Evolutionary conservation across 2,888 invertebrate genomes (phyloP).

Genomic region (Eretmocerus hayati): DNA sequence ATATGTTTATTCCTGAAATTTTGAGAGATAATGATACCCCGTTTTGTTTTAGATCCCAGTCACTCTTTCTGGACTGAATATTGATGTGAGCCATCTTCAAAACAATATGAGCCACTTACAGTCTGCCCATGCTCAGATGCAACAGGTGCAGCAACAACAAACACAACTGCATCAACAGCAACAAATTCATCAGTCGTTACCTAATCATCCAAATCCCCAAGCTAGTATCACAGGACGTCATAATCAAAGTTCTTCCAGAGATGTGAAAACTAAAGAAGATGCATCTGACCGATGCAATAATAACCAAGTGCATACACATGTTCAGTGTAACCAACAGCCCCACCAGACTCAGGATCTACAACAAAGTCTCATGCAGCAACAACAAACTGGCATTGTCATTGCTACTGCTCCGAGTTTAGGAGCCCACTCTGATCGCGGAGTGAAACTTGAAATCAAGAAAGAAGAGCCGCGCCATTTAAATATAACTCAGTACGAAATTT

Average conservation of each 20-base stretch:
- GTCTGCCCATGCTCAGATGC: slow-evolving; percentile 38
- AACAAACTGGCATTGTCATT: slow-evolving; percentile 37
- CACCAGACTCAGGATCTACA: slow-evolving; percentile 43
- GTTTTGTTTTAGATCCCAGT: slow-evolving; percentile 39
- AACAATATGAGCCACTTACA: slow-evolving; percentile 42
- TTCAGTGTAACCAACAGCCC: slow-evolving; percentile 45
- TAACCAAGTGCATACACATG: slow-evolving; percentile 45
- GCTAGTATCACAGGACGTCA: slow-evolving; percentile 44
- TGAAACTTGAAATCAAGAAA: slow-evolving; percentile 37
- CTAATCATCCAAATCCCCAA: slow-evolving; percentile 44
- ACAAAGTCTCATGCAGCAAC: slow-evolving; percentile 47
- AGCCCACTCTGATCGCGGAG: slow-evolving; percentile 37
- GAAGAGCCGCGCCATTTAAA: slow-evolving; percentile 43
- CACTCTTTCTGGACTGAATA: slow-evolving; percentile 42
- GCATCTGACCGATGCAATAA: slow-evolving; percentile 41
- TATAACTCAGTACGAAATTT: slow-evolving; percentile 40
- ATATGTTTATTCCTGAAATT: too few species aligned
- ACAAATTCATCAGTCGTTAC: slow-evolving; percentile 27
- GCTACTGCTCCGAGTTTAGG: slow-evolving; percentile 44
- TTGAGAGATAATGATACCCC: too few species aligned
- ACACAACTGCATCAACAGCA: slow-evolving; percentile 24
- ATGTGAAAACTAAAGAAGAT: slow-evolving; percentile 48
- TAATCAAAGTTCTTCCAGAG: slow-evolving; percentile 36
- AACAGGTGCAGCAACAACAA: slow-evolving; percentile 28
- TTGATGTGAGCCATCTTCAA: slow-evolving; percentile 43